A percentile compares a stretch with the other conserved stretches of the same genome.
Evolutionary conservation across 2,888 invertebrate species (phyloP).

Genomic region (Heliconius ethilla): DNA sequence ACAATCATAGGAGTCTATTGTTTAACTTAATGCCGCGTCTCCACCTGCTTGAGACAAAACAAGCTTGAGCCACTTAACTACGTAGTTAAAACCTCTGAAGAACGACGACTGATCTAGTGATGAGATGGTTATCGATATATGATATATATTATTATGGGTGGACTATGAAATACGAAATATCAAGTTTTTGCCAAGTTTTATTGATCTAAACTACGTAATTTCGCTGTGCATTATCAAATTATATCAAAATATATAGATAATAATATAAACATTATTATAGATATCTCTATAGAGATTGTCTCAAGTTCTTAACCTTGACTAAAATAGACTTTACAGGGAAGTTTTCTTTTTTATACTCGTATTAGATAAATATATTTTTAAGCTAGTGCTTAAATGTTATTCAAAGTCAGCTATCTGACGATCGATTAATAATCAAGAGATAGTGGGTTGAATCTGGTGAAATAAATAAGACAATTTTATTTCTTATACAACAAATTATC

Average conservation of each 20-base stretch:
- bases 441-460: neutral
- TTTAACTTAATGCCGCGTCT: conserved; percentile 41
- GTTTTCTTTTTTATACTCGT: neutral
- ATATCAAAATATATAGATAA: too few species aligned
- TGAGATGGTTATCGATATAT: conserved; percentile 23
- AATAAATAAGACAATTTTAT: neutral
- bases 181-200: too few species aligned
- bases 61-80: conserved; percentile 62
- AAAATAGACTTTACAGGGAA: neutral
- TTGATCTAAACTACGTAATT: too few species aligned
- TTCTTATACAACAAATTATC: conserved; percentile 39
- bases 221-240: too few species aligned
- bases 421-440: too few species aligned
- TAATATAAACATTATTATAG: too few species aligned
- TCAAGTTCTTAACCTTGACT: too few species aligned
- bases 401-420: too few species aligned
- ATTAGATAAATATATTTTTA: neutral
- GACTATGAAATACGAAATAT: too few species aligned
- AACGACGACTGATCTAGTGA: conserved; percentile 31
- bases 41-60: conserved; percentile 58
- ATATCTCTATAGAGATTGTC: too few species aligned
- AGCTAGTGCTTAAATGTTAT: too few species aligned
- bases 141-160: too few species aligned
- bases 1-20: conserved; percentile 30
- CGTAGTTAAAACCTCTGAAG: conserved; percentile 60